Conservation (phyloP, 2,113 vertebrate species). For the Psilopogon haemacephalus region DNA sequence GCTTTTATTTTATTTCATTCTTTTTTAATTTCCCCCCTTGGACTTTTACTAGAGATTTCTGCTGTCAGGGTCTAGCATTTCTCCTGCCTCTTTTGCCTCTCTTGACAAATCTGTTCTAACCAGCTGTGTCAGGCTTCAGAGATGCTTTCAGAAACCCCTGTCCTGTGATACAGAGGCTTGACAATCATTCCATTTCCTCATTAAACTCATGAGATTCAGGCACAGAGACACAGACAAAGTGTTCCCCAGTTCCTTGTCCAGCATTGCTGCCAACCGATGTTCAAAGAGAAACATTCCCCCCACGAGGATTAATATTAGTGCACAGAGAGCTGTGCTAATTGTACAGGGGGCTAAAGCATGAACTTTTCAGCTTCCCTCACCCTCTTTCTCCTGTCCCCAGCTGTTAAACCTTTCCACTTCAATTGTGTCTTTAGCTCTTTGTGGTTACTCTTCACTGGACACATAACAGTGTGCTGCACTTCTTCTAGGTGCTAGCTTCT, state of each 20-base stretch:
- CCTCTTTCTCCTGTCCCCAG: background rate
- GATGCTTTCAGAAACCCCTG: constrained; percentile 40
- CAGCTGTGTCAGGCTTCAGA: constrained; percentile 19
- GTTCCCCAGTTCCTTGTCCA: background rate
- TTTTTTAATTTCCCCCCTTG: background rate
- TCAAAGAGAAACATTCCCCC: background rate
- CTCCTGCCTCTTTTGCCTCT: background rate
- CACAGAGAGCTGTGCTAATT: background rate
- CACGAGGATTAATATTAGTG: background rate
- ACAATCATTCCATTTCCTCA: background rate
- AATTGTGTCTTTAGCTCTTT: background rate
- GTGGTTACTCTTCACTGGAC: background rate
- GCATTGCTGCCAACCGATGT: background rate
- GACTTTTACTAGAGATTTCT: background rate
- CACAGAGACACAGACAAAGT: background rate
- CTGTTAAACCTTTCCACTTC: background rate
- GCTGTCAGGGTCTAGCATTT: background rate
- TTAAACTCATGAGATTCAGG: background rate
- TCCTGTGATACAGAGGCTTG: background rate
- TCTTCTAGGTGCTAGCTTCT: background rate
- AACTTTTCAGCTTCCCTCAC: background rate
- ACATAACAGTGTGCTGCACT: background rate
- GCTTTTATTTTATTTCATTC: background rate
- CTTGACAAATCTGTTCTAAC: background rate
- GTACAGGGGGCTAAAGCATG: background rate